A percentile compares a stretch with the other conserved stretches of the same genome.
Evolutionary conservation across 2,113 vertebrate genomes (phyloP).

Genomic region (Oryzias javanicus): DNA sequence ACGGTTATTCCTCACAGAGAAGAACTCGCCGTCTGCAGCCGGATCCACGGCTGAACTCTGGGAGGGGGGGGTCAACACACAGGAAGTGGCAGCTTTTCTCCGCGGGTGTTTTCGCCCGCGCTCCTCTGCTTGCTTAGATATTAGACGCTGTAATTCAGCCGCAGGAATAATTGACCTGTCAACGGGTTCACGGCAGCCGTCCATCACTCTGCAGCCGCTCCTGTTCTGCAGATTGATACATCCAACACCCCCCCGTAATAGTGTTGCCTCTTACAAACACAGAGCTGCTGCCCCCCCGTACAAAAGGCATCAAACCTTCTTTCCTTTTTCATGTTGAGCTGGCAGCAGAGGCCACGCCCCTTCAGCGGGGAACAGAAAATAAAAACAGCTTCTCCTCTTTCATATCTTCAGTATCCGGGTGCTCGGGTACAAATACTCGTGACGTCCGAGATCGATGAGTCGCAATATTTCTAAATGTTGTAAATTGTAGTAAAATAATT

Average conservation of each 20-base stretch:
- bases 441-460: too few relatives aligned
- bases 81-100: slow-evolving; percentile 56
- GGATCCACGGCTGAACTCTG: slow-evolving; percentile 45
- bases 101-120: slow-evolving; percentile 53
- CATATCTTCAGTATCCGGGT: too few relatives aligned
- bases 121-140: slow-evolving; percentile 54
- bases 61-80: slow-evolving; percentile 39
- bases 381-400: too few relatives aligned
- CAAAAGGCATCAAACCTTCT: too few relatives aligned
- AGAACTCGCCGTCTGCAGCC: not conserved
- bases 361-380: too few relatives aligned
- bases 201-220: slow-evolving; percentile 48
- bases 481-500: too few relatives aligned
- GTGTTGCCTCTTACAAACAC: slow-evolving; percentile 15
- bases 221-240: slow-evolving; percentile 63
- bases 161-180: slow-evolving; percentile 75
- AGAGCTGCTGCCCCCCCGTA: not conserved
- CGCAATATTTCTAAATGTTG: too few relatives aligned
- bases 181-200: slow-evolving; percentile 41
- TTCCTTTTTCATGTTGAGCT: too few relatives aligned
- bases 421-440: too few relatives aligned
- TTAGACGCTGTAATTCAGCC: slow-evolving; percentile 73
- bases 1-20: slow-evolving; percentile 12
- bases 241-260: slow-evolving; percentile 48
- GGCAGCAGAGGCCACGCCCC: too few relatives aligned